phyloP scores from a whole-genome alignment of 2,888 invertebrate species.

The Petrolisthes manimaculis region DNA sequence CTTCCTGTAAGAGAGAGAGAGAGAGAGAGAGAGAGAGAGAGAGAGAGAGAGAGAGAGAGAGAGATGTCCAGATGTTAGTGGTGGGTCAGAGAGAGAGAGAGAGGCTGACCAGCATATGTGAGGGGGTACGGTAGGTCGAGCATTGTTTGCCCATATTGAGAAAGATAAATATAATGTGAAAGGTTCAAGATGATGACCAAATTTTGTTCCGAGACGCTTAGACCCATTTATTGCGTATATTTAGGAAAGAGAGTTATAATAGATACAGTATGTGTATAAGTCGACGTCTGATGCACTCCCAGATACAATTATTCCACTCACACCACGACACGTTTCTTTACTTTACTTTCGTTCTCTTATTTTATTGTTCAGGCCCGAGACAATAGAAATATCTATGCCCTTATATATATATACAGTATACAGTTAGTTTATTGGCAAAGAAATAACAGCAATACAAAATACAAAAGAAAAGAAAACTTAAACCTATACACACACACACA shows the following conservation, averaged over 20 bases:
- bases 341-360: neutral
- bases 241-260: neutral
- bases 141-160: no score
- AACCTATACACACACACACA: neutral
- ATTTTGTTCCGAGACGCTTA: no score
- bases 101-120: no score
- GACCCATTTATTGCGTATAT: neutral
- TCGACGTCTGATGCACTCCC: neutral
- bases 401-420: slow-evolving; percentile 1
- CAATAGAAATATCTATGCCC: neutral
- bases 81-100: no score
- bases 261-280: neutral
- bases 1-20: no score
- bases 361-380: neutral
- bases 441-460: neutral
- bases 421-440: no score
- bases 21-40: no score
- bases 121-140: no score
- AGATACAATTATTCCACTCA: neutral
- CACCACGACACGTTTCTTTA: neutral
- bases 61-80: no score
- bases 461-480: neutral
- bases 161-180: no score
- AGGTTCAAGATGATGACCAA: no score
- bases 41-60: no score